Evolutionary conservation across 2,113 vertebrate genomes (phyloP), one percentile per base, ranked within the genome.

Genomic region (Corythoichthys haematopterus): DNA sequence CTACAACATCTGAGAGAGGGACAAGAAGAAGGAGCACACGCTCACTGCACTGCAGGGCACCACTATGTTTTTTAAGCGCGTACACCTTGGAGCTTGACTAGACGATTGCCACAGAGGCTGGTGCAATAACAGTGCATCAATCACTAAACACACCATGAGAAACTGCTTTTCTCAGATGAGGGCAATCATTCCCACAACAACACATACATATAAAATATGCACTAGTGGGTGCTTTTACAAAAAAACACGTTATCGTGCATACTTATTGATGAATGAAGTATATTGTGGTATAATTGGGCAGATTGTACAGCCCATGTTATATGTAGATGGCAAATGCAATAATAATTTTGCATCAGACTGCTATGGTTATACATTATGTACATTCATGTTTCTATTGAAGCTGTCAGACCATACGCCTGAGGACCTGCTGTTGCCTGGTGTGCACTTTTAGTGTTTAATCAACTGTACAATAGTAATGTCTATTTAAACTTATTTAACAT

Each of bases 51-150:
- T 84, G 83, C 78, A 74, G 80, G 83, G 67, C 60, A 66, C 77
- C 78, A 72, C 70, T 55, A 59, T 85, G 74, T 74, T 83, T 62
- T 62, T 61, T 11, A 77, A 70, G 59, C 67, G 71, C 58, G 62
- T 80, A 65, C 80, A 66, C 80, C 84, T 85, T 15, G 2, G 63
- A 86, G 81, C 83, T 74, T 79, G 82, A 83, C 86, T 86, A 78
- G 72, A 74, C 70, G 80, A 77, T 78, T 40, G 40, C 16, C 53
- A 70, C 51, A 74, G 70, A 85, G 68, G 75, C 65, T 1, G 37
- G 37, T 36, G 61, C 58, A 2, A 33, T 72, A 70, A 76, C 69
- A 53, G 70, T 55, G 64, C 76, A 84, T 86, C 79, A 82, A 71
- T 80, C 85, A 82, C 58, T 28, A 3, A 65, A 14, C 50, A 28